Percentiles rank a stretch among this genome's conserved stretches.
phyloP scores from a whole-genome alignment of 2,113 vertebrate genomes.

The Caracal caracal region DNA sequence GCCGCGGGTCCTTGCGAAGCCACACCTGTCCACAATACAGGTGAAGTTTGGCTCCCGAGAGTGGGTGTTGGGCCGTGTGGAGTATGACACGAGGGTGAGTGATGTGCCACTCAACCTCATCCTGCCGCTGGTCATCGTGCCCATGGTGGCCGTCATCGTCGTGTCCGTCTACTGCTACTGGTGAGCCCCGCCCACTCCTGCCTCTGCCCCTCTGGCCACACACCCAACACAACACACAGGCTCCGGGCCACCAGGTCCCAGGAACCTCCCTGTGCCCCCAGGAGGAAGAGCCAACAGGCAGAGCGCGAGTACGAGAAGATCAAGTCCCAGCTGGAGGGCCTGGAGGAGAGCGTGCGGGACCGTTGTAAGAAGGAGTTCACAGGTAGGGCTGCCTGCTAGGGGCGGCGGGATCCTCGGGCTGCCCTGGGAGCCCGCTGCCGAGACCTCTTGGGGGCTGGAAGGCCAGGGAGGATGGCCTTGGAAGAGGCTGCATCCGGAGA shows the following conservation, averaged over 20 bases:
- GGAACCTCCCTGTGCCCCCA: conserved; percentile 68
- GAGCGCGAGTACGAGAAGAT: conserved; percentile 98
- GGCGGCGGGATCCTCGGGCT: too few species aligned
- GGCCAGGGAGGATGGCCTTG: rapidly evolving
- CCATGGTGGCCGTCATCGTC: conserved; percentile 93
- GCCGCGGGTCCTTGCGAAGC: rapidly evolving
- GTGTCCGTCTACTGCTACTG: conserved; percentile 96
- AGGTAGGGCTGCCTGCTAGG: conserved; percentile 81
- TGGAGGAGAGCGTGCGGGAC: conserved; percentile 97
- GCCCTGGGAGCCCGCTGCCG: too few species aligned
- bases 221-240: too few species aligned
- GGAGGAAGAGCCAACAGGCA: conserved; percentile 97
- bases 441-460: background rate
- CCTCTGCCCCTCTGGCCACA: rapidly evolving
- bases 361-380: conserved; percentile 99
- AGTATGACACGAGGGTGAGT: conserved; percentile 89
- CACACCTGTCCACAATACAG: conserved; percentile 75
- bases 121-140: conserved; percentile 93
- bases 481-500: background rate
- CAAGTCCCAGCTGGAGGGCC: conserved; percentile 94
- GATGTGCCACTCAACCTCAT: conserved; percentile 92
- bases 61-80: conserved; percentile 92
- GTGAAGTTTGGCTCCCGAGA: conserved; percentile 94
- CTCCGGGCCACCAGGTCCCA: background rate
- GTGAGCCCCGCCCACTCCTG: conserved; percentile 78